Conservation (phyloP, 2,113 vertebrate species). For the Apaloderma vittatum region DNA sequence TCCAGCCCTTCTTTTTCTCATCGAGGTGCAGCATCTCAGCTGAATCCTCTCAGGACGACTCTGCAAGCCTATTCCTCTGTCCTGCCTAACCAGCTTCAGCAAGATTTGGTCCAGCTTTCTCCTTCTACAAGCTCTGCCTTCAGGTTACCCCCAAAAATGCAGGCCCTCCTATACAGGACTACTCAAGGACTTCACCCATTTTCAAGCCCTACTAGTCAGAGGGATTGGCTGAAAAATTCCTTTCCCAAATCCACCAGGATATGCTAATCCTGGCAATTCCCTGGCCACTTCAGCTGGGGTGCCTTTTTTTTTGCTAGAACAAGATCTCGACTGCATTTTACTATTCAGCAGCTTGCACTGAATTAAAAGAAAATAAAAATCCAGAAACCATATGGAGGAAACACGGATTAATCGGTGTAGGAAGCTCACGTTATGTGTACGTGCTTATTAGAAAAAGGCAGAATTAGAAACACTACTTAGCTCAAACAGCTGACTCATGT, state of each 20-base stretch:
- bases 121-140: neutral
- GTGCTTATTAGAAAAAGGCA: conserved; percentile 65
- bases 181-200: neutral
- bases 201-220: neutral
- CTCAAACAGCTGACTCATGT: conserved; percentile 73
- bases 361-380: conserved; percentile 75
- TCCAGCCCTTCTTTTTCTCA: neutral
- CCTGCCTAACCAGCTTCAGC: neutral
- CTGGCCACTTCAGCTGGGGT: neutral
- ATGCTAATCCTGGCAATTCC: neutral
- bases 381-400: conserved; percentile 82
- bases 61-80: neutral
- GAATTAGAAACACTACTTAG: conserved; percentile 70
- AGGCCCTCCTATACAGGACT: neutral
- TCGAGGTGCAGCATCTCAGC: rapidly evolving
- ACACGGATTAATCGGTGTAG: conserved; percentile 76
- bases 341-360: conserved; percentile 66
- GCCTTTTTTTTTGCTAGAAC: neutral
- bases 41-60: neutral
- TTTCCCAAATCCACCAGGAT: neutral
- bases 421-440: conserved; percentile 72
- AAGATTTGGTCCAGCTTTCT: neutral
- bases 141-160: neutral
- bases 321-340: conserved; percentile 55
- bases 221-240: neutral